Base-by-base conservation (phyloP, 64 coral and sea anemone genomes). In the Cladopsammia gracilis region DNA sequence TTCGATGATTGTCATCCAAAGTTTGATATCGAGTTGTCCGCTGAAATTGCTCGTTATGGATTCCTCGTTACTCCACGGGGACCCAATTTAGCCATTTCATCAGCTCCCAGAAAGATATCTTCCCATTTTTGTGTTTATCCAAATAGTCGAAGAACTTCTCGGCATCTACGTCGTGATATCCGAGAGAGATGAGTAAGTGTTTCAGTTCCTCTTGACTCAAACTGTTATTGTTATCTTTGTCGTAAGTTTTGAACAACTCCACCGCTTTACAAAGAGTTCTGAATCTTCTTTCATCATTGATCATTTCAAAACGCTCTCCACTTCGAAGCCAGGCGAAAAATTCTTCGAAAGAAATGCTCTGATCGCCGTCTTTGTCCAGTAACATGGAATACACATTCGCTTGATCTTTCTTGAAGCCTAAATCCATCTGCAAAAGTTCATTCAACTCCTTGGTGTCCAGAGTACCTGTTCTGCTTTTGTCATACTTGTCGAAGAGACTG, bases 1-100 rank as follows among this genome's bases (percentile, higher is more conserved):
- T 34, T 34, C 34, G 34, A 34, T 34, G 34, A 2, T 34, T 1
- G 34, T 34, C 34, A 34, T 34, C 34, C 34, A 34, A 34, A 34
- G 34, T 34, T 34, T 34, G 34, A 34, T 34, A 34, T 34, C 34
- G 34, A 34, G 34, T 34, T 47, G 25, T 0, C n/a, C n/a, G n/a
- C n/a, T n/a, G n/a, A 5, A 44, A 16, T 10, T 44, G 71, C 16
- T 13, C 44, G 12, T n/a, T 6, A 7, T 20, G 34, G 14, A 69
- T 72, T 5, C 43, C 45, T 75, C 18, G 12, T 82, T 64, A 62
- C 16, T 82, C 34, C 15, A 84, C 62, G 3, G 78, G 67, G 23
- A 91, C 80, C 89, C 89, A 91, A 70, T 91, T 91, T 9, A 91
- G 65, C 89, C 89, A 91, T 20, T 72, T 79, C 43, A 91, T 46